Evolutionary conservation across 2,888 invertebrate genomes (phyloP), one percentile per base, ranked within the genome.

Genomic region (Drosophila paucipuncta): DNA sequence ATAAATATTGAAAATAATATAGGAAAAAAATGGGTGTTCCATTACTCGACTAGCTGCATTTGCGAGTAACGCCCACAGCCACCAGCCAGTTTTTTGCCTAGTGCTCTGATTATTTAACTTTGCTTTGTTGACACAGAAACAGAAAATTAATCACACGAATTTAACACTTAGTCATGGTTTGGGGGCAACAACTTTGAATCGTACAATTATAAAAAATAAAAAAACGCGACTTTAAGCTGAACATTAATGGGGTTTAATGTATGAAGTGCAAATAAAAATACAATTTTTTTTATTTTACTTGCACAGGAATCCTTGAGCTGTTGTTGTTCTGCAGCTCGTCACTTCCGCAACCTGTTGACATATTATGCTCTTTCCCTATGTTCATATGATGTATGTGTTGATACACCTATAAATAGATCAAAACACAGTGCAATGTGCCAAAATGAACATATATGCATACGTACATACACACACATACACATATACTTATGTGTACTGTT

Each of bases 291-390:
- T 47, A 22, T 4, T 64, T 72, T 72, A 81, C 62, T 78, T 77
- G 78, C 61, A 59, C 39, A 54, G 47, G 63, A 54, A 49, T 78
- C 78, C 78, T 68, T 73, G 78, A 37, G 22, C 49, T 54, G 59
- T 49, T 49, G 39, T 37, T 41, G 50, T 50, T 50, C 10, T 28
- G 16, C 58, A 30, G 68, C 50, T 3, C 81, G 55, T 65, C 73
- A 81, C 62, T 78, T 81, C 78, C 82, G 90, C 90, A 89, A 85
- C 85, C 85, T 85, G 90, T 85, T 85, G 90, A 90, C 90, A 85
- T 70, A 61, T 75, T 78, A 49, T 72, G 68, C 69, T 66, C 30
- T 58, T 68, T 63, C 41, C 37, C 57, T 66, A 47, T 69, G 68
- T 57, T 73, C 67, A 68, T 67, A 58, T 63, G 53, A 35, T 39